Conservation (phyloP, 2,888 invertebrate genomes). For the Amphipoea lucens region DNA sequence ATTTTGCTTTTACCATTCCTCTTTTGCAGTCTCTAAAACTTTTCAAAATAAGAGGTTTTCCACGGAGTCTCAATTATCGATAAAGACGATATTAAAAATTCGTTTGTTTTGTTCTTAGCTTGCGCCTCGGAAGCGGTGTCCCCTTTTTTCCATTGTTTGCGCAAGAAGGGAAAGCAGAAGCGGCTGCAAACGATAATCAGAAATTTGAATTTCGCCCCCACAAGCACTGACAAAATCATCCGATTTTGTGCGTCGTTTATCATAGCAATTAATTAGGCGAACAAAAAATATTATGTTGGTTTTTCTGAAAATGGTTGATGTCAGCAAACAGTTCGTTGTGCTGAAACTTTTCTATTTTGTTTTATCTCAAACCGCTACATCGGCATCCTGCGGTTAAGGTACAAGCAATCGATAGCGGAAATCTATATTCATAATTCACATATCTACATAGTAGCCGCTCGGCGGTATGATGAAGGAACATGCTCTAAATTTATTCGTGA, state of each 20-base stretch:
- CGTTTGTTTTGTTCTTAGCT: constrained; percentile 90
- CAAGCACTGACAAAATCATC: constrained; percentile 86
- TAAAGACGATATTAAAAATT: constrained; percentile 90
- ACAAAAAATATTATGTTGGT: constrained; percentile 82
- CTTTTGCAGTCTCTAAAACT: constrained; percentile 89
- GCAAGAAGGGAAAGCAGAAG: constrained; percentile 84
- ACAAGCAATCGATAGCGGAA: constrained; percentile 65
- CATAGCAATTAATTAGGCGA: constrained; percentile 86
- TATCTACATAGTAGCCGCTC: constrained; percentile 84
- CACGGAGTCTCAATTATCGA: constrained; percentile 90
- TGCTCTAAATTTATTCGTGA: constrained; percentile 89
- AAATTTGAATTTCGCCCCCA: constrained; percentile 88
- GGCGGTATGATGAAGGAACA: constrained; percentile 86
- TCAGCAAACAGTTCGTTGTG: constrained; percentile 75
- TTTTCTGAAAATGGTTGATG: constrained; percentile 77
- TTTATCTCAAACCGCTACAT: constrained; percentile 64
- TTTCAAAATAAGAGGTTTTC: constrained; percentile 90
- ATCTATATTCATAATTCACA: constrained; percentile 84
- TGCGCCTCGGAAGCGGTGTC: constrained; percentile 86
- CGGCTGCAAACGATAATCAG: constrained; percentile 87
- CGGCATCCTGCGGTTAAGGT: constrained; percentile 58
- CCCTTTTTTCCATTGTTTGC: constrained; percentile 89
- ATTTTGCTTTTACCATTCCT: constrained; percentile 88
- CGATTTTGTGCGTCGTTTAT: constrained; percentile 87
- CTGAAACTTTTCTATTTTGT: constrained; percentile 72